Evolutionary conservation across 2,888 invertebrate species (phyloP), one percentile per base, ranked within the genome.

Genomic region (Tenthredo livida): DNA sequence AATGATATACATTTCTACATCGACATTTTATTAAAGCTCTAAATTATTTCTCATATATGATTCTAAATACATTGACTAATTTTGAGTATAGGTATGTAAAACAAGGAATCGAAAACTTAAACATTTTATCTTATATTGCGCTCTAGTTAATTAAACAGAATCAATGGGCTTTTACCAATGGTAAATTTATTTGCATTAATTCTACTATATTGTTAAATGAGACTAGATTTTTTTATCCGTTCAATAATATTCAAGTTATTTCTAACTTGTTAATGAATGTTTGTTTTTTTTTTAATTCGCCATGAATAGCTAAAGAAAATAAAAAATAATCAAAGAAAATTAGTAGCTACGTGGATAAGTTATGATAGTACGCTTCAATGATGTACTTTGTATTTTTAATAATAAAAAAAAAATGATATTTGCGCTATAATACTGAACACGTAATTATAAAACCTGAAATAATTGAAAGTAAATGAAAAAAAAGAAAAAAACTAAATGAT

Each of bases 331-430:
- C 43, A 47, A 47, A 47, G 47, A 65, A 73, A 61, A 83, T 87
- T 77, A 86, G 86, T 77, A 86, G 86, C 85, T 85, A 84, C 84
- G 86, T 85, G 85, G 85, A 86, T 84, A 85, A 85, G 85, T 85
- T 86, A 86, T 87, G 83, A 85, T 85, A 86, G 87, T 87, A 87
- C 86, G 86, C 86, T 87, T 87, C 86, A 87, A 86, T 85, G 87
- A 88, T 88, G 87, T 86, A 88, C 87, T 86, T 88, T 87, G 87
- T 89, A 88, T 88, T 89, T 88, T 89, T 86, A 87, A 88, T 88
- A 89, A 88, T 88, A 89, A 89, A 88, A 37, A 89, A 89, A 88
- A 37, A 87, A 87, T 86, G 33, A 77, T 77, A 67, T 67, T 84
- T 37, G 78, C 77, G 50, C 65, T 50, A 84, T 54, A 84, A 65